Conservation (phyloP, 2,797 vertebrate genomes). For the Myotis daubentonii region DNA sequence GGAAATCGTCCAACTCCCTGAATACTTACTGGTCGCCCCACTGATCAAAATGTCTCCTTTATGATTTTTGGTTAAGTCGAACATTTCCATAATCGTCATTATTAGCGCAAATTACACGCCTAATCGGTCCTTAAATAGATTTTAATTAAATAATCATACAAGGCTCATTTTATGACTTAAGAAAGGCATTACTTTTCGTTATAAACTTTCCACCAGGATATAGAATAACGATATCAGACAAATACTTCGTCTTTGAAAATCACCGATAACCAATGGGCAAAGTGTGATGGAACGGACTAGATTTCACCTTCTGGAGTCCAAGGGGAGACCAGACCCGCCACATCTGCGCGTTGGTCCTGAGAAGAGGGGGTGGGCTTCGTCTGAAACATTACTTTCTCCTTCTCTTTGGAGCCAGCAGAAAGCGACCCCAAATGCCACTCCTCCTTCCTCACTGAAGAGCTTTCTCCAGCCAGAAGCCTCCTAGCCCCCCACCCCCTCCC, state of each 20-base stretch:
- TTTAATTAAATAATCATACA: constrained; percentile 86
- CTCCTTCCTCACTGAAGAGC: neutral
- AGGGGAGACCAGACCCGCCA: neutral
- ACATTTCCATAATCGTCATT: constrained; percentile 84
- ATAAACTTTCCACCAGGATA: constrained; percentile 78
- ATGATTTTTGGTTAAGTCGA: constrained; percentile 85
- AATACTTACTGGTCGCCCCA: constrained; percentile 76
- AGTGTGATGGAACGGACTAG: neutral
- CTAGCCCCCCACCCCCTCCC: neutral
- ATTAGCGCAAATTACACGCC: constrained; percentile 82
- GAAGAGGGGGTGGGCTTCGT: neutral
- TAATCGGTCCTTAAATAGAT: constrained; percentile 84
- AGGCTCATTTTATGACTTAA: constrained; percentile 84
- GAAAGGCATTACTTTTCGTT: constrained; percentile 81
- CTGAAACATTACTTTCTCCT: constrained; percentile 17
- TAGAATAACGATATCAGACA: constrained; percentile 56
- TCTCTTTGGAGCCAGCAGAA: constrained; percentile 29
- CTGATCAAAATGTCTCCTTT: constrained; percentile 82
- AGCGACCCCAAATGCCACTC: neutral
- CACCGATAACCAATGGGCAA: constrained; percentile 10
- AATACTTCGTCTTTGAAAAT: constrained; percentile 66
- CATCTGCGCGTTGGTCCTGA: neutral
- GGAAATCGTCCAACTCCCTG: constrained; percentile 65
- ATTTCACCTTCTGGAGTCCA: neutral
- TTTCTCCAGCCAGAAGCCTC: neutral